Evolutionary conservation across 2,888 invertebrate species (phyloP), one percentile per base, ranked within the genome.

Genomic region (Blastobasis adustella): DNA sequence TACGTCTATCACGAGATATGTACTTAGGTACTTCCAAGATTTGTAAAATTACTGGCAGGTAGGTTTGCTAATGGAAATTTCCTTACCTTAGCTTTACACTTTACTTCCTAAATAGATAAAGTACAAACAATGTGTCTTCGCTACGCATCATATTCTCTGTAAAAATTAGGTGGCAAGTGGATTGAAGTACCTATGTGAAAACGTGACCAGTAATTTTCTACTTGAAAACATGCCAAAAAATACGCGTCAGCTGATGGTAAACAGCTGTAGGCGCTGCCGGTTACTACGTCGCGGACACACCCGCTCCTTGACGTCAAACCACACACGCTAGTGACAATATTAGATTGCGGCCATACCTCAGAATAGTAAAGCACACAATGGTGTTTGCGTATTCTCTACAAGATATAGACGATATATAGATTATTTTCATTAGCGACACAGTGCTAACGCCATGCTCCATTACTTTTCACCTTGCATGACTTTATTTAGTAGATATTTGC

Each of bases 251-350:
- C 74, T 79, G 79, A 77, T 67, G 61, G 60, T 61, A 63, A 69
- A 68, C 65, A 69, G 57, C 52, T 52, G 52, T 55, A 58, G 55
- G 47, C 46, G 53, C 38, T 10, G 45, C 37, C 10, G 37, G 51
- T 49, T 54, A 41, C 54, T 69, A 73, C 79, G 79, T 78, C 66
- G 68, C 55, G 64, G 86, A 84, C 87, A 87, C 87, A 86, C 87
- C 86, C 86, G 82, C 70, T 59, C 61, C 59, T 51, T 49, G 49
- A 71, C 72, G 45, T 44, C 23, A 10, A 49, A 37, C 10, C 9
- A 47, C 49, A 47, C 43, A 49, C 45, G 45, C 51, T 23, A 23
- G 23, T 23, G 47, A 53, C 52, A 6, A 42, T 46, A 42, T 23
- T 10, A 47, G 2, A 23, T 36, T 36, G 23, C 9, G 47, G 36